A percentile compares a stretch with the other conserved stretches of the same genome.
phyloP scores from a whole-genome alignment of 2,888 invertebrate genomes.

The Allacma fusca region DNA sequence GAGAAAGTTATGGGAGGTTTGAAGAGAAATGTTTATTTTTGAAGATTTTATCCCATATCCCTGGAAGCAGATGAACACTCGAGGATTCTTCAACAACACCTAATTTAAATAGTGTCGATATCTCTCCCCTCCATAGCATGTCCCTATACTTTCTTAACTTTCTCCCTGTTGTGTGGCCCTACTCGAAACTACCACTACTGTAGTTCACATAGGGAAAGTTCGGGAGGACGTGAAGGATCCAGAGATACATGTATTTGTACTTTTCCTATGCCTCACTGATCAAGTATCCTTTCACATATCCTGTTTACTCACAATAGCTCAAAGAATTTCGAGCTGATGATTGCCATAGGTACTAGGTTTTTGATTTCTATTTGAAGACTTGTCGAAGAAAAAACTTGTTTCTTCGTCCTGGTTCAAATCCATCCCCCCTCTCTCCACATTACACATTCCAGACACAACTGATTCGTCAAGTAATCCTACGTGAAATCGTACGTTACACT shows the following conservation, averaged over 20 bases:
- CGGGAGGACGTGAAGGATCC: no score
- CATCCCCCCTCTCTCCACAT: neutral
- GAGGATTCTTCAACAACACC: slow-evolving; percentile 38
- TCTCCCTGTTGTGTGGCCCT: neutral
- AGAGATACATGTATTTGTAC: no score
- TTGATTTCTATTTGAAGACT: no score
- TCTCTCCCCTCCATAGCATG: neutral
- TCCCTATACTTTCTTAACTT: slow-evolving; percentile 10
- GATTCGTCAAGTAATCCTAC: slow-evolving; percentile 5
- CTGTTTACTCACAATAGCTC: slow-evolving; percentile 8
- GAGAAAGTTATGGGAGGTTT: neutral
- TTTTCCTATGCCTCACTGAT: no score
- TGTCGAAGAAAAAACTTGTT: neutral
- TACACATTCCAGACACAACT: neutral
- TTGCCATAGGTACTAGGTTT: neutral
- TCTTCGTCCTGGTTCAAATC: neutral
- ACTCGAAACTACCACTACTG: neutral
- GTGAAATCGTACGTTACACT: slow-evolving; percentile 15
- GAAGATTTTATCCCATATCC: no score
- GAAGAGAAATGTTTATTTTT: neutral
- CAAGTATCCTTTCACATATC: neutral
- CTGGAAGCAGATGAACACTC: slow-evolving; percentile 14
- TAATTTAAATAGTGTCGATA: slow-evolving; percentile 35
- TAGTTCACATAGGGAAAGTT: no score
- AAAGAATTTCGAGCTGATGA: neutral